Conservation (phyloP, 2,113 vertebrate species). For the Syngnathoides biaculeatus region DNA sequence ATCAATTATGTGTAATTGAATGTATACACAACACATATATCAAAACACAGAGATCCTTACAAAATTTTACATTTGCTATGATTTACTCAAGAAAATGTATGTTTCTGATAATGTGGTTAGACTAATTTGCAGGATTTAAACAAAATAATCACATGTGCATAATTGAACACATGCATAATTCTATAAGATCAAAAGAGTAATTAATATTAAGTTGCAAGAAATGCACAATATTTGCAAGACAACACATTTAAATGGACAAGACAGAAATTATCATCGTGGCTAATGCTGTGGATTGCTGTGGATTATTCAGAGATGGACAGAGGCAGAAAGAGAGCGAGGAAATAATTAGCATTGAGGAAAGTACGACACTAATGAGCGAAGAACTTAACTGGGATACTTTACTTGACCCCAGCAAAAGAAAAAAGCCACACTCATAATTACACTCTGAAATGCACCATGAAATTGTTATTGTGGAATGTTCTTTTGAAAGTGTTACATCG, state of each 20-base stretch:
- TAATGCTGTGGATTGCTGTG: constrained; percentile 43
- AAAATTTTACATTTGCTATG: too few species aligned
- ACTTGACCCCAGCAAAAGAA: constrained; percentile 72
- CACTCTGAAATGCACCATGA: constrained; percentile 78
- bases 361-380: constrained; percentile 77
- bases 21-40: too few species aligned
- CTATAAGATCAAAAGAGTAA: not conserved
- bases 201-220: not conserved
- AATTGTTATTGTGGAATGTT: constrained; percentile 80
- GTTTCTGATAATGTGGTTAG: not conserved
- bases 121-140: not conserved
- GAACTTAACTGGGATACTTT: constrained; percentile 75
- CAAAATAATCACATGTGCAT: not conserved
- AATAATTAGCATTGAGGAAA: constrained; percentile 77
- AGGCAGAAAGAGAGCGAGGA: constrained; percentile 44
- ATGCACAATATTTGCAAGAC: constrained; percentile 9
- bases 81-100: too few species aligned
- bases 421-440: constrained; percentile 75
- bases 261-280: constrained; percentile 44
- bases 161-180: not conserved
- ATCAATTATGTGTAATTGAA: too few species aligned
- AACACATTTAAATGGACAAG: constrained; percentile 46
- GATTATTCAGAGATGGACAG: constrained; percentile 56
- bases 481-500: constrained; percentile 75
- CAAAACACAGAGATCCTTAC: too few species aligned